Percentiles rank a stretch among this genome's conserved stretches.
Conservation (phyloP, 2,113 vertebrate genomes). For the Rhea americana region DNA sequence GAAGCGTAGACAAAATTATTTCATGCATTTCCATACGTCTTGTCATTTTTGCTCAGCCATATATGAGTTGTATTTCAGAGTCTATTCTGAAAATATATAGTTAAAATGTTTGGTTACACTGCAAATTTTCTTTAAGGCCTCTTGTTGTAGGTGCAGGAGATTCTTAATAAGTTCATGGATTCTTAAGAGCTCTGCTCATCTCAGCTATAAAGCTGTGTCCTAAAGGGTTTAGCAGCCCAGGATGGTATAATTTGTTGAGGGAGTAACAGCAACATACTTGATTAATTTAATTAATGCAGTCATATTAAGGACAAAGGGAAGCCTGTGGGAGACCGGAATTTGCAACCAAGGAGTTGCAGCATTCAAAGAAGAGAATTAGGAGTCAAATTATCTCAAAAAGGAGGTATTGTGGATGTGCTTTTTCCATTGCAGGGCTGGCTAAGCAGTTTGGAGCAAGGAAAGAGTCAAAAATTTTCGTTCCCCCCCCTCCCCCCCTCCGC, state of each 20-base stretch:
- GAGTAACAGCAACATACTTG: accelerated
- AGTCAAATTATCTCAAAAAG: neutral
- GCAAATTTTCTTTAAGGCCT: neutral
- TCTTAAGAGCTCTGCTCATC: neutral
- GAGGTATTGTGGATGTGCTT: neutral
- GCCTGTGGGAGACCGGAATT: neutral
- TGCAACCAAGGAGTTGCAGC: neutral
- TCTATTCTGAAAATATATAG: neutral
- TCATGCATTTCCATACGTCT: no score
- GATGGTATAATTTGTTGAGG: neutral
- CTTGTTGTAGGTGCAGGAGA: neutral
- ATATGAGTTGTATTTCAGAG: neutral
- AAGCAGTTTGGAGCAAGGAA: no score
- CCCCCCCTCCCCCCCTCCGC: no score
- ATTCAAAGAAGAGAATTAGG: neutral
- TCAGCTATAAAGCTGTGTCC: neutral
- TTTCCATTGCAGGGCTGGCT: neutral
- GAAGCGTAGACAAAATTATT: neutral
- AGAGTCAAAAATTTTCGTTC: no score
- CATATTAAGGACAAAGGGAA: neutral
- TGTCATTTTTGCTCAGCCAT: neutral
- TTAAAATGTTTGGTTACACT: neutral
- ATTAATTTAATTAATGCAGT: neutral
- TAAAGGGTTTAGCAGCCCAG: neutral
- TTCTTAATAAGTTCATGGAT: neutral